These are phyloP conservation scores for Borostomias antarcticus DNA, from an alignment of 2,797 vertebrate genomes.

Conservation along the genomic window DNA sequence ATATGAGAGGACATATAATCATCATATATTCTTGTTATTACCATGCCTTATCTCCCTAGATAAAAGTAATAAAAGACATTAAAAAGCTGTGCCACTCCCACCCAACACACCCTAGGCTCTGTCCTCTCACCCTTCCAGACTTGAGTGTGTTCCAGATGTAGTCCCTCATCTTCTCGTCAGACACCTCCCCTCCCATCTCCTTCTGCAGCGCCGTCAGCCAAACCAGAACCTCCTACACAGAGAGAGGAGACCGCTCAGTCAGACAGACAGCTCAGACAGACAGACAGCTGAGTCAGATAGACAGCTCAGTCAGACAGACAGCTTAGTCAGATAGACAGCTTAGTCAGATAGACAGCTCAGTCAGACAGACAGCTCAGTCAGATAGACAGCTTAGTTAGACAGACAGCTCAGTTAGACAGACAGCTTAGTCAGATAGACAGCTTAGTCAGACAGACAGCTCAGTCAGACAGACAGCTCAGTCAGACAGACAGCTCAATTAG, in stretches of 20 bases:
- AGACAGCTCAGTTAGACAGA: neutral
- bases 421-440: neutral
- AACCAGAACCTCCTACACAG: conserved; percentile 89
- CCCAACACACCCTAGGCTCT: too few species aligned
- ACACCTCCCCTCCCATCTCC: conserved; percentile 92
- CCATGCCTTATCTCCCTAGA: too few species aligned
- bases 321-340: neutral
- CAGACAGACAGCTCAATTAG: too few species aligned
- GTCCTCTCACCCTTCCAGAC: conserved; percentile 88
- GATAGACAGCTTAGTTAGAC: neutral
- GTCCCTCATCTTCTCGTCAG: conserved; percentile 90
- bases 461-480: too few species aligned
- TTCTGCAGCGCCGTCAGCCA: conserved; percentile 96
- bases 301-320: conserved; percentile 1
- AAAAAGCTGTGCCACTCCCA: neutral
- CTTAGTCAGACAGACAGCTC: neutral
- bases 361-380: neutral
- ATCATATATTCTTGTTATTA: too few species aligned
- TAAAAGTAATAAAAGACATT: too few species aligned
- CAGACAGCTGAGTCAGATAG: conserved; percentile 7
- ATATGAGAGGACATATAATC: too few species aligned
- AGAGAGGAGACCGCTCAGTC: too few species aligned
- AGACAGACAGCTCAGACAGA: too few species aligned
- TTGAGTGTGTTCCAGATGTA: conserved; percentile 99
- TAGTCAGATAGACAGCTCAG: neutral